These are phyloP conservation scores for Phoxinus phoxinus DNA, from an alignment of 2,113 vertebrate species.

Conservation along the genomic window DNA sequence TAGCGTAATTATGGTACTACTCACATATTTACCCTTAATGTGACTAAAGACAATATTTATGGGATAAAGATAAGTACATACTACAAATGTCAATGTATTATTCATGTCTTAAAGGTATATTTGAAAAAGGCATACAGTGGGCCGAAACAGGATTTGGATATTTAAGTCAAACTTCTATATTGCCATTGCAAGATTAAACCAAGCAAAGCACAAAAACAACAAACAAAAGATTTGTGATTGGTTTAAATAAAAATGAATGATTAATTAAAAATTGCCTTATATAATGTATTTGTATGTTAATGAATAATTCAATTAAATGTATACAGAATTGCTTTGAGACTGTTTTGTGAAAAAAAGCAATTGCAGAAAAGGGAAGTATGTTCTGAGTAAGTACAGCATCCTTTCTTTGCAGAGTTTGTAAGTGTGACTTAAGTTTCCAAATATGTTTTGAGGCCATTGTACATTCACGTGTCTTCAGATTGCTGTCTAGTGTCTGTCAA, in stretches of 20 bases:
- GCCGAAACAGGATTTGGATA: not conserved
- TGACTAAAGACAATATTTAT: conserved; percentile 17
- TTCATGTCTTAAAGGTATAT: conserved; percentile 40
- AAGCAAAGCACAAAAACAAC: not conserved
- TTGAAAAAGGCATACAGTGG: not conserved
- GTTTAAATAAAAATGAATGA: not conserved
- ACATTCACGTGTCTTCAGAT: conserved; percentile 14
- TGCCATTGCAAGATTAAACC: not conserved
- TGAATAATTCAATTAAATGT: not conserved
- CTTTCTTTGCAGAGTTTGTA: not conserved
- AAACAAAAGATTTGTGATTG: not conserved
- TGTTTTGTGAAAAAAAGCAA: not conserved
- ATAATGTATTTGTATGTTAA: too few relatives aligned
- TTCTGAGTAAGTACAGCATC: not conserved
- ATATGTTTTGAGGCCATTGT: conserved; percentile 6
- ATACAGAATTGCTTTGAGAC: not conserved
- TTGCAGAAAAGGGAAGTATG: not conserved
- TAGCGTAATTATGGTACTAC: conserved; percentile 38
- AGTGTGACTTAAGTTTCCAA: not conserved
- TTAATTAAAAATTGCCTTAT: too few relatives aligned
- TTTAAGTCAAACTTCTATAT: not conserved
- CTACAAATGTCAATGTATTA: conserved; percentile 24
- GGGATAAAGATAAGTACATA: conserved; percentile 14
- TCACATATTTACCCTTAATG: conserved; percentile 50
- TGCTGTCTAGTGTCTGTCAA: conserved; percentile 25